Base-by-base conservation (phyloP, 2,888 invertebrate genomes). In the Troides helena region DNA sequence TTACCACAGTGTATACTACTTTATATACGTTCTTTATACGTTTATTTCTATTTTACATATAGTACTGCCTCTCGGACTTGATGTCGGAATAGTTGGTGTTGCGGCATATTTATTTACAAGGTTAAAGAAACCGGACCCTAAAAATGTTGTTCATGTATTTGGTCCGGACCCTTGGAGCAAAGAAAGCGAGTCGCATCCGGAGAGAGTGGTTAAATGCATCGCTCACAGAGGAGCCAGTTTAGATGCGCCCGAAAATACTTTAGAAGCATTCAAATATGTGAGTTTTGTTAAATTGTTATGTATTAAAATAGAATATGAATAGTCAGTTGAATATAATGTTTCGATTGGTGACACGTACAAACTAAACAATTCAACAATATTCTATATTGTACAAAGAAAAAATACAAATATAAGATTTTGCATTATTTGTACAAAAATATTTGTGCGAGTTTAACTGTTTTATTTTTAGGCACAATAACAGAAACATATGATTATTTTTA, bases 161-260 rank as follows among this genome's bases (percentile, higher is more conserved):
- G 94, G 94, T 60, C 90, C 94, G 0, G 92, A 93, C 59, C 90
- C 93, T 63, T 87, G 89, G 25, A 81, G 81, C 14, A 86, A 86
- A 73, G 91, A 92, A 61, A 84, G 92, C 50, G 88, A 89, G 46
- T 76, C 82, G 0, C 77, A 89, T 68, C 87, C 94, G 3, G 86
- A 86, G 23, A 85, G 86, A 76, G 85, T 94, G 4, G 93, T 95
- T 77, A 93, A 90, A 78, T 94, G 95, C 61, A 94, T 96, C 70
- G 96, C 96, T 0, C 97, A 97, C 78, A 93, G 97, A 80, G 97
- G 96, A 6, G 96, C 95, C 17, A 95, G 94, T 2, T 87, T 95
- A 60, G 96, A 97, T 87, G 96, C 95, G 6, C 97, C 97, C 0
- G 97, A 97, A 86, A 97, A 97, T 84, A 96, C 95, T 73, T 81